phyloP scores from a whole-genome alignment of 2,888 invertebrate genomes.

The Cataglyphis albicans region DNA sequence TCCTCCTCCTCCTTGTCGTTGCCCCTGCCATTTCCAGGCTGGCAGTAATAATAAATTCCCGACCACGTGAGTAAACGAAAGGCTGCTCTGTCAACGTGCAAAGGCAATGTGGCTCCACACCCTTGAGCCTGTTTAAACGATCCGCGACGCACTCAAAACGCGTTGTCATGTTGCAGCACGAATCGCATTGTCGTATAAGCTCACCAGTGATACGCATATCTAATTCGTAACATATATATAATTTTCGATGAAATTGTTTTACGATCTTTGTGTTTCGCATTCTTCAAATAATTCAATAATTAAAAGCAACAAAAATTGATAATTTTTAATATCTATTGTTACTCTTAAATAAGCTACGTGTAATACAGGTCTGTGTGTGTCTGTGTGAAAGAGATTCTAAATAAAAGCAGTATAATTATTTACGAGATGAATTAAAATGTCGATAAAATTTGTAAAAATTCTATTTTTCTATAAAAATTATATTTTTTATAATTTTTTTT shows the following conservation, averaged over 20 bases:
- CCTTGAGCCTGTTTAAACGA: conserved; percentile 67
- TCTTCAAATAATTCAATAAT: neutral
- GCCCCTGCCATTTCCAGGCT: neutral
- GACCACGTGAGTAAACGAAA: conserved; percentile 75
- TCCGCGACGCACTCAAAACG: conserved; percentile 52
- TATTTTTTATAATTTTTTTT: neutral
- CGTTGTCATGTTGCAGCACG: neutral
- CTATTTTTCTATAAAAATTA: neutral
- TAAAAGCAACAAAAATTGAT: neutral
- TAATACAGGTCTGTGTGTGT: neutral
- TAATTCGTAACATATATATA: neutral
- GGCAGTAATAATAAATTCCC: conserved; percentile 73
- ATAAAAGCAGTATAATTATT: neutral
- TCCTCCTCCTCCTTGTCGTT: conserved; percentile 1
- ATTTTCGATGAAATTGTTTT: neutral
- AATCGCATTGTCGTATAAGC: neutral
- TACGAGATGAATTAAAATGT: neutral
- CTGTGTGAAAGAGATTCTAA: neutral
- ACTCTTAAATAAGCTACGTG: neutral
- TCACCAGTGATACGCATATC: neutral
- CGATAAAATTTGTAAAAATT: neutral
- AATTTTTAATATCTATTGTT: neutral
- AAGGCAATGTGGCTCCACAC: conserved; percentile 57
- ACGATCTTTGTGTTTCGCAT: neutral
- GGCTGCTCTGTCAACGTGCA: conserved; percentile 69